These are phyloP conservation scores for Pseudomyrmex pallidus DNA, from an alignment of 1,140 invertebrate genomes.

Conservation along the genomic window DNA sequence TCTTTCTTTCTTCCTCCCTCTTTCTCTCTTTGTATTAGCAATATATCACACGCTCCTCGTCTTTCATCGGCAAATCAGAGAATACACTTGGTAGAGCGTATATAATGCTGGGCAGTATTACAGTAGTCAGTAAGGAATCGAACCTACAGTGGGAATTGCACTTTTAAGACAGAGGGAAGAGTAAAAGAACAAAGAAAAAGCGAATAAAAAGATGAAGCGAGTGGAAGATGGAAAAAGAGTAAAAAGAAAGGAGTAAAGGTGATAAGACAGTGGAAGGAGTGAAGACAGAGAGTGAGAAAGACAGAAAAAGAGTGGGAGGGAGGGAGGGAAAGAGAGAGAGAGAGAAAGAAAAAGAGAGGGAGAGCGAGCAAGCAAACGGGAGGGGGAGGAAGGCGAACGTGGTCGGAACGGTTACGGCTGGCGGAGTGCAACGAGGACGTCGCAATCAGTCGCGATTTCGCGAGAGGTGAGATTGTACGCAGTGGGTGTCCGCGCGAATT, in stretches of 20 bases:
- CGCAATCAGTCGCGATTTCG: conserved; percentile 46
- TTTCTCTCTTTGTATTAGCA: background rate
- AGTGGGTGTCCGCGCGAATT: background rate
- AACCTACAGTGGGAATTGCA: background rate
- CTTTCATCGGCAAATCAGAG: background rate
- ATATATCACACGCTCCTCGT: background rate
- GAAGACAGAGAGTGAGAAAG: background rate
- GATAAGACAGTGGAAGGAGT: background rate
- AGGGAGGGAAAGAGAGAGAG: background rate
- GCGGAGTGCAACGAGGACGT: conserved; percentile 44
- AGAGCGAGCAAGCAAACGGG: background rate
- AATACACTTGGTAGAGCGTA: too few species aligned
- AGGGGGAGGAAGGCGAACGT: conserved; percentile 13
- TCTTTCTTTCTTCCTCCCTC: background rate
- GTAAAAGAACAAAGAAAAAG: background rate
- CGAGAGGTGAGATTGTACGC: conserved; percentile 35
- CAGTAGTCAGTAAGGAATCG: too few species aligned
- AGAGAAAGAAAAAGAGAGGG: background rate
- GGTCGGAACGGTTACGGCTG: conserved; percentile 13
- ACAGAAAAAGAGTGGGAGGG: background rate
- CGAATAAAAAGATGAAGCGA: background rate
- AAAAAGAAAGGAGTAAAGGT: background rate
- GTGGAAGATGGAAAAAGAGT: background rate
- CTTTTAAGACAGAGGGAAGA: conserved; percentile 8
- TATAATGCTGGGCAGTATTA: too few species aligned